phyloP scores from a whole-genome alignment of 2,797 vertebrate genomes.

The Gila robusta region DNA sequence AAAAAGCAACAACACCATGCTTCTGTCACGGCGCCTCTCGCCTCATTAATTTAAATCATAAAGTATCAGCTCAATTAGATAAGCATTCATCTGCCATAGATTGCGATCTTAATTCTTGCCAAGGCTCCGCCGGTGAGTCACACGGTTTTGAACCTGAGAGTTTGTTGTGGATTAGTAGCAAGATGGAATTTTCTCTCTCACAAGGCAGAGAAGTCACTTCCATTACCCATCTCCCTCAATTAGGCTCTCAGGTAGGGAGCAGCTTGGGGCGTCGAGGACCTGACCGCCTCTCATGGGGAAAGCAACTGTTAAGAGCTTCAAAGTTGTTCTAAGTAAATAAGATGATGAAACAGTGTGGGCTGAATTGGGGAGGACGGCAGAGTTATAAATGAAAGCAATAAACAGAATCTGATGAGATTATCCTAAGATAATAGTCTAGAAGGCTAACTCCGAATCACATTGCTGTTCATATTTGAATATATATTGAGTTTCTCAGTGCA shows the following conservation, averaged over 20 bases:
- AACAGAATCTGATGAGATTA: conserved; percentile 65
- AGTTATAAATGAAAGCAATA: conserved; percentile 66
- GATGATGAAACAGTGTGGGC: conserved; percentile 47
- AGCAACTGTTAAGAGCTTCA: conserved; percentile 53
- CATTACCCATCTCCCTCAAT: conserved; percentile 55
- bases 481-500: conserved; percentile 62
- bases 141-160: conserved; percentile 24
- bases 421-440: conserved; percentile 60
- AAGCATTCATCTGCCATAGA: conserved; percentile 52
- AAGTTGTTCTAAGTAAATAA: conserved; percentile 56
- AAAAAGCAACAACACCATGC: conserved; percentile 47
- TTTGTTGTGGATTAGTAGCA: conserved; percentile 46
- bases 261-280: conserved; percentile 27
- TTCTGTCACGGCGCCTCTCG: conserved; percentile 52
- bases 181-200: conserved; percentile 52
- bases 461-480: conserved; percentile 65
- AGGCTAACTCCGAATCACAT: conserved; percentile 59
- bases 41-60: conserved; percentile 63
- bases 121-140: conserved; percentile 27
- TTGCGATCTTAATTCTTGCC: conserved; percentile 54
- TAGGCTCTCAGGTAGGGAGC: conserved; percentile 45
- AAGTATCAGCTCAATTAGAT: conserved; percentile 62
- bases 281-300: conserved; percentile 35
- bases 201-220: conserved; percentile 43
- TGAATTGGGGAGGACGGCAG: conserved; percentile 42